These are phyloP conservation scores for Danionella dracula DNA, from an alignment of 2,797 vertebrate genomes.

Conservation along the genomic window DNA sequence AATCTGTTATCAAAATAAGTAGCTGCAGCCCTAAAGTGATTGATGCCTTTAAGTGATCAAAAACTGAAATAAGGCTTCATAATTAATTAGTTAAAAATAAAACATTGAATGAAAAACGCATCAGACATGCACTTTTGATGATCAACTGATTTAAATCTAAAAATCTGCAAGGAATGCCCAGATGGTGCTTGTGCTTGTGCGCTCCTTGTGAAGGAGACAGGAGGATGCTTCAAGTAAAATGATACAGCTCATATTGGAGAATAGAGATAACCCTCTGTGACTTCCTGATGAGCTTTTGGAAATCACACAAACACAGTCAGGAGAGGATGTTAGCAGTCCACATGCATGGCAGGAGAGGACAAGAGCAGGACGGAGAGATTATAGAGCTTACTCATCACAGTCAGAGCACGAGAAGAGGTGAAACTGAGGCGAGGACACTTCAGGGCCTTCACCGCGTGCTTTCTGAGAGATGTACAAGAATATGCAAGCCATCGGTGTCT, in stretches of 20 bases:
- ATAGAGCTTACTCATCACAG: constrained; percentile 39
- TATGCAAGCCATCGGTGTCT: neutral
- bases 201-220: neutral
- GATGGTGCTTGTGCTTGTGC: too few species aligned
- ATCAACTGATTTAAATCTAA: too few species aligned
- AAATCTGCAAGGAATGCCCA: too few species aligned
- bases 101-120: too few species aligned
- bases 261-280: constrained; percentile 36
- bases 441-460: neutral
- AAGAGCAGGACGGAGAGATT: constrained; percentile 30
- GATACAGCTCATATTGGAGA: neutral
- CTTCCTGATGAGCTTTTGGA: constrained; percentile 36
- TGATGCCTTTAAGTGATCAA: too few species aligned
- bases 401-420: constrained; percentile 26
- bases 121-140: too few species aligned
- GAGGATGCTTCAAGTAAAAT: constrained; percentile 5
- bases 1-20: too few species aligned
- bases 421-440: constrained; percentile 14
- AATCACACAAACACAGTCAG: constrained; percentile 2
- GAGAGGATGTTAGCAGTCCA: constrained; percentile 23
- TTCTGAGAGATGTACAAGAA: neutral
- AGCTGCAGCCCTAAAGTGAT: too few species aligned
- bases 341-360: constrained; percentile 25
- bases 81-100: too few species aligned
- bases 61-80: too few species aligned